These are phyloP conservation scores for Anguilla obscura DNA, from an alignment of 2,797 vertebrate species.

Conservation along the genomic window DNA sequence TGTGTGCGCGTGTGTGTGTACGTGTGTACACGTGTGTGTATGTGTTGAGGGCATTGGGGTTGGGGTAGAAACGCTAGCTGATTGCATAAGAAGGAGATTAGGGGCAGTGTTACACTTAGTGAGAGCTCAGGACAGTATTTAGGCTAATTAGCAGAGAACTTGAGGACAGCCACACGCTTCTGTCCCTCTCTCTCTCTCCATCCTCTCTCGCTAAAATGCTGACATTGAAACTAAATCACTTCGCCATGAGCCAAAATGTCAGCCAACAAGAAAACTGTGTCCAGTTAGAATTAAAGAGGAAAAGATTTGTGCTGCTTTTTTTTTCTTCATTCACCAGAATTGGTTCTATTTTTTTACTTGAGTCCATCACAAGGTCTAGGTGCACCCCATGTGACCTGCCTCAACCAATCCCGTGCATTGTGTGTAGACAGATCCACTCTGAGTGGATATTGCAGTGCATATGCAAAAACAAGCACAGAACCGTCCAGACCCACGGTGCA, in stretches of 20 bases:
- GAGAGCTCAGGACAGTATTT: slow-evolving; percentile 46
- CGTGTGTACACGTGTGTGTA: neutral
- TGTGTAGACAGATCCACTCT: neutral
- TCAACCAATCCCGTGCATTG: neutral
- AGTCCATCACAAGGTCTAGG: neutral
- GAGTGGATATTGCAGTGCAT: no score
- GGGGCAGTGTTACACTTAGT: slow-evolving; percentile 45
- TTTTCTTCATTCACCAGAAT: neutral
- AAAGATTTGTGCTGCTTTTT: neutral
- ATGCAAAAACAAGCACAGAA: no score
- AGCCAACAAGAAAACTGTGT: neutral
- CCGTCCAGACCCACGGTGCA: no score
- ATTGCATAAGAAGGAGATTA: slow-evolving; percentile 54
- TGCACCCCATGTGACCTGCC: neutral
- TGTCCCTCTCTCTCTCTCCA: neutral
- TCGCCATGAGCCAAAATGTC: neutral
- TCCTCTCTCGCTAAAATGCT: neutral
- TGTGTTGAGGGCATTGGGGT: neutral
- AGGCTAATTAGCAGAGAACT: slow-evolving; percentile 40
- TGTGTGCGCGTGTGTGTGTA: neutral
- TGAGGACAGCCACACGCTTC: slow-evolving; percentile 40
- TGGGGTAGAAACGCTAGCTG: neutral
- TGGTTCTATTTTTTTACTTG: neutral
- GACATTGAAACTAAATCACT: neutral
- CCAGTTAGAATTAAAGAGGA: neutral